phyloP scores from a whole-genome alignment of 1,140 invertebrate species.

The Paralvinella palmiformis region DNA sequence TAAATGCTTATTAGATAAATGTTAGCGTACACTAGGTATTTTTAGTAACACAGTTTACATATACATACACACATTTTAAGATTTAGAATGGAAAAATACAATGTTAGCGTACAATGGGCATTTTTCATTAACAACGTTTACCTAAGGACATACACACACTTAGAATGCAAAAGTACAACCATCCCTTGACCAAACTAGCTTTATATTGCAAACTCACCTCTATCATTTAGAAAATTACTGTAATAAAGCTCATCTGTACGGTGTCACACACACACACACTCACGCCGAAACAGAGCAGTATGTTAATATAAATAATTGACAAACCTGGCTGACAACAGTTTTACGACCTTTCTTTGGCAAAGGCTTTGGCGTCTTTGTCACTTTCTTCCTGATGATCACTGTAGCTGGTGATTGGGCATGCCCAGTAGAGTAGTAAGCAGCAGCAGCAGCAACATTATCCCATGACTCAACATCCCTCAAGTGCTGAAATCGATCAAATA shows the following conservation, averaged over 20 bases:
- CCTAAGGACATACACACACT: no score
- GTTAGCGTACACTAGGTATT: no score
- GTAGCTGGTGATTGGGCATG: slow-evolving; percentile 46
- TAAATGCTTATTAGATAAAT: no score
- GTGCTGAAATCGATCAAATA: no score
- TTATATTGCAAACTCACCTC: background rate
- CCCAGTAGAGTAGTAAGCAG: no score
- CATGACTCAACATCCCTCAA: no score
- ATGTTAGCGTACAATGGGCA: background rate
- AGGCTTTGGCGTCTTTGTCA: slow-evolving; percentile 29
- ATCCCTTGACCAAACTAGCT: background rate
- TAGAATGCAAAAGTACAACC: background rate
- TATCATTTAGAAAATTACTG: slow-evolving; percentile 7
- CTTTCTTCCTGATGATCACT: slow-evolving; percentile 41
- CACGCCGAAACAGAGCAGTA: background rate
- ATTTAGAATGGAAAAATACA: no score
- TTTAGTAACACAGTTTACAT: no score
- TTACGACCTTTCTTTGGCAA: slow-evolving; percentile 37
- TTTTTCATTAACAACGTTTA: no score
- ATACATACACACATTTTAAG: no score
- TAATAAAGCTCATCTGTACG: background rate
- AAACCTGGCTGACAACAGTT: slow-evolving; percentile 6
- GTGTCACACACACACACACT: background rate
- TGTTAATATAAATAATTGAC: background rate
- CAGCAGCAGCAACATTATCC: no score